phyloP scores from a whole-genome alignment of 2,888 invertebrate species.

The Nymphalis c-album region DNA sequence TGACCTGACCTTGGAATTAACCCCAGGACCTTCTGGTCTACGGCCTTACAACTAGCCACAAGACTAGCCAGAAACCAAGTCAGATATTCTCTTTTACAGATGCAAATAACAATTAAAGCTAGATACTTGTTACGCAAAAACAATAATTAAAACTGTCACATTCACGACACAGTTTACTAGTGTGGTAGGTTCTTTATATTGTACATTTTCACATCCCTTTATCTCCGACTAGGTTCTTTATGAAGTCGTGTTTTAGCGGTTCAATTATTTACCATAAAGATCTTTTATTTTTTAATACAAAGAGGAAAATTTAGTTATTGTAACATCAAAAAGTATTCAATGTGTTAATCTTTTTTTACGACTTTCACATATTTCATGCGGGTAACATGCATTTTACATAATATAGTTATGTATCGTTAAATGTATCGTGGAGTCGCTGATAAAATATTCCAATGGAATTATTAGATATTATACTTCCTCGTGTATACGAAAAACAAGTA shows the following conservation, averaged over 20 bases:
- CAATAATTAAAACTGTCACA: constrained; percentile 8
- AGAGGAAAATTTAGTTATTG: not conserved
- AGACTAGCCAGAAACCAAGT: too few relatives aligned
- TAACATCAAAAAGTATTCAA: not conserved
- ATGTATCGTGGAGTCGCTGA: not conserved
- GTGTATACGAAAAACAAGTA: too few relatives aligned
- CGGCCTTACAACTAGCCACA: too few relatives aligned
- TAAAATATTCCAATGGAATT: not conserved
- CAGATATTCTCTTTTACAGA: too few relatives aligned
- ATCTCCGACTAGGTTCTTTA: not conserved
- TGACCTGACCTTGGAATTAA: too few relatives aligned
- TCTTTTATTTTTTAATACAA: not conserved
- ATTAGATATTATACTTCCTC: too few relatives aligned
- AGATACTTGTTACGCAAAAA: not conserved
- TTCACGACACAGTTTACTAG: constrained; percentile 6
- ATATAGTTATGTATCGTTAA: too few relatives aligned
- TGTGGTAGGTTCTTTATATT: constrained; percentile 15
- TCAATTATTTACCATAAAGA: not conserved
- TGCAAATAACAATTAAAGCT: not conserved
- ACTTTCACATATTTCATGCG: constrained; percentile 4
- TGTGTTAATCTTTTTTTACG: not conserved
- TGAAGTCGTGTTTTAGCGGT: not conserved
- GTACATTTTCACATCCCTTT: constrained; percentile 1
- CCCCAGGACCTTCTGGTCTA: too few relatives aligned
- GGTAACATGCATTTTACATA: not conserved